Percentiles rank a stretch among this genome's conserved stretches.
Evolutionary conservation across 2,888 invertebrate genomes (phyloP).

Genomic region (Cynaeus angustus): DNA sequence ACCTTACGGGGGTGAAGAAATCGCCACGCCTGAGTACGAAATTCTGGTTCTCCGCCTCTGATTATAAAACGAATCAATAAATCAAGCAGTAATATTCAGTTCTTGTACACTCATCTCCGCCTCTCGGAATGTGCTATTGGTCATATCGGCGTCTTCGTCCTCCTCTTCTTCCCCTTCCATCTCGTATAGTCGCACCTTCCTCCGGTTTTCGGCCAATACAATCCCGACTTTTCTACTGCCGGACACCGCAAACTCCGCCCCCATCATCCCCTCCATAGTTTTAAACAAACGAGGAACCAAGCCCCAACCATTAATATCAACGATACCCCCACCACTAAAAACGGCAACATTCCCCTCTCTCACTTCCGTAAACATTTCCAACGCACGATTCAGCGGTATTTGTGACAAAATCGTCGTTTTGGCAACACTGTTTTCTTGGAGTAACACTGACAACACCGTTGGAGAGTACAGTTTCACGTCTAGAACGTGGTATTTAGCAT

Average conservation of each 20-base stretch:
- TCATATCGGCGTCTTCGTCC: slow-evolving; percentile 82
- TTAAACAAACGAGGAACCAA: slow-evolving; percentile 75
- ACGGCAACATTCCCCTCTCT: slow-evolving; percentile 50
- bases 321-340: slow-evolving; percentile 66
- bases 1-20: slow-evolving; percentile 80
- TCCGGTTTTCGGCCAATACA: slow-evolving; percentile 84
- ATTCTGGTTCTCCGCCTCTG: slow-evolving; percentile 71
- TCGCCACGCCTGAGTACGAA: slow-evolving; percentile 79
- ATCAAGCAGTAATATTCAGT: not conserved
- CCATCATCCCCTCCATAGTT: slow-evolving; percentile 79
- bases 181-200: slow-evolving; percentile 90
- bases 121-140: slow-evolving; percentile 54
- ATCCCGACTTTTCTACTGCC: slow-evolving; percentile 90
- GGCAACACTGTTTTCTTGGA: slow-evolving; percentile 73
- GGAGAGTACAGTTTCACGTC: slow-evolving; percentile 86
- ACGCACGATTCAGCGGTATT: slow-evolving; percentile 57
- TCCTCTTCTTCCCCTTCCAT: slow-evolving; percentile 95
- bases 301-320: slow-evolving; percentile 74
- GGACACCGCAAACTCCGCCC: slow-evolving; percentile 85
- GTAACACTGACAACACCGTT: slow-evolving; percentile 82
- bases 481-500: slow-evolving; percentile 72
- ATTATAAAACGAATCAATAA: slow-evolving; percentile 8
- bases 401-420: slow-evolving; percentile 64
- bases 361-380: slow-evolving; percentile 65
- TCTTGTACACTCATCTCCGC: slow-evolving; percentile 9